phyloP scores from a whole-genome alignment of 1,140 invertebrate genomes.

The Probaryconus sp. region DNA sequence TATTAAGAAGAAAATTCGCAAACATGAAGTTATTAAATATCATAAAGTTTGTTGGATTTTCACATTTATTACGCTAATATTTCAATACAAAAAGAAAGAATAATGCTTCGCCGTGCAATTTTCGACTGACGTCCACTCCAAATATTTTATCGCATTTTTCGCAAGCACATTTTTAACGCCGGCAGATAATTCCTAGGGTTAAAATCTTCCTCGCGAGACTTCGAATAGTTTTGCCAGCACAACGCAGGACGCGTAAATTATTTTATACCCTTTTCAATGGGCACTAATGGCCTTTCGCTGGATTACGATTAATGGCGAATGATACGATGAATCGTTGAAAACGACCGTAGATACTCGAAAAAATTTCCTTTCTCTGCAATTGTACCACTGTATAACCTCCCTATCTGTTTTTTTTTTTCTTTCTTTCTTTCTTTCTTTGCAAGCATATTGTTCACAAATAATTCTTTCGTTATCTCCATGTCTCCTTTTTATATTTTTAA shows the following conservation, averaged over 20 bases:
- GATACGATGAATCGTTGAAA: slow-evolving; percentile 55
- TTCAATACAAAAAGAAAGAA: slow-evolving; percentile 29
- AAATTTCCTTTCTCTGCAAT: slow-evolving; percentile 24
- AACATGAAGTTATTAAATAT: background rate
- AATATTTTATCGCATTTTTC: slow-evolving; percentile 53
- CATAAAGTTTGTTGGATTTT: slow-evolving; percentile 21
- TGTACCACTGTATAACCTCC: slow-evolving; percentile 19
- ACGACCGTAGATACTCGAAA: slow-evolving; percentile 32
- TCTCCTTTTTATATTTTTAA: background rate
- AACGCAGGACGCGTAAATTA: slow-evolving; percentile 56
- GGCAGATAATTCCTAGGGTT: slow-evolving; percentile 48
- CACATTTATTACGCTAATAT: slow-evolving; percentile 23
- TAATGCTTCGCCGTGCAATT: slow-evolving; percentile 30
- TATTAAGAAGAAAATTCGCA: background rate
- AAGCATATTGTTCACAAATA: slow-evolving; percentile 26
- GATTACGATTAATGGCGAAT: slow-evolving; percentile 62
- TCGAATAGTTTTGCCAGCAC: slow-evolving; percentile 45
- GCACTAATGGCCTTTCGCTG: slow-evolving; percentile 60
- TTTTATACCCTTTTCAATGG: slow-evolving; percentile 62
- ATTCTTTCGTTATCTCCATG: slow-evolving; percentile 20
- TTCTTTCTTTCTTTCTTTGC: too few species aligned
- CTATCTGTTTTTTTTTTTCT: slow-evolving; percentile 22
- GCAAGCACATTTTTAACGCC: slow-evolving; percentile 47
- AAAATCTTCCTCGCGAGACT: slow-evolving; percentile 56
- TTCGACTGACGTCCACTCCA: slow-evolving; percentile 39